Percentiles rank a stretch among this genome's conserved stretches.
Evolutionary conservation across 2,113 vertebrate genomes (phyloP).

Genomic region (Australoheros scitulus): DNA sequence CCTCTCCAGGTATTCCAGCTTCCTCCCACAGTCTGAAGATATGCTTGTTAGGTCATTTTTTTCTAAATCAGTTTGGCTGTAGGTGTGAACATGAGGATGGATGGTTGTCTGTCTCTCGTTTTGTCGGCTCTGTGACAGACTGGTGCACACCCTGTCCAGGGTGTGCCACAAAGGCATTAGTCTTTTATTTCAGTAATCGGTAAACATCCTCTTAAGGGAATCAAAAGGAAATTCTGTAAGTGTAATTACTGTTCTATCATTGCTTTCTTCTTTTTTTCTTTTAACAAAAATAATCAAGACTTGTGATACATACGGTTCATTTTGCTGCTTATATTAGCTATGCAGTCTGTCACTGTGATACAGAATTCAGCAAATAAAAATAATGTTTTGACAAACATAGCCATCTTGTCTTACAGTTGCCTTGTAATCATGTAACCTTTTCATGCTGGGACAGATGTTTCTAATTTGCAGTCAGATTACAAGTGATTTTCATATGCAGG

Average conservation of each 20-base stretch:
- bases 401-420: neutral
- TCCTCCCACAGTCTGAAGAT: neutral
- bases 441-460: conserved; percentile 3
- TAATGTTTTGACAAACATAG: neutral
- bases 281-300: neutral
- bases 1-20: neutral
- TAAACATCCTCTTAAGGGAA: neutral
- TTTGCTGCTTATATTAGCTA: neutral
- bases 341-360: neutral
- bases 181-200: neutral
- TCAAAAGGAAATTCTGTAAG: neutral
- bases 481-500: conserved; percentile 4
- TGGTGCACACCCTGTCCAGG: neutral
- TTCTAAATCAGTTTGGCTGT: no score
- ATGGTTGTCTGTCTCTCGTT: neutral
- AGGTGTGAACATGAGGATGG: no score
- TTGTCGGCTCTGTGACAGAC: neutral
- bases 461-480: conserved; percentile 3
- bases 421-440: neutral
- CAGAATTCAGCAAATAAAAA: neutral
- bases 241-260: neutral
- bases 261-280: neutral
- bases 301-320: neutral
- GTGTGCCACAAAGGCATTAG: neutral
- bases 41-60: neutral